A percentile compares a stretch with the other conserved stretches of the same genome.
Conservation (phyloP, 2,888 invertebrate genomes). For the Napeogenes inachia region DNA sequence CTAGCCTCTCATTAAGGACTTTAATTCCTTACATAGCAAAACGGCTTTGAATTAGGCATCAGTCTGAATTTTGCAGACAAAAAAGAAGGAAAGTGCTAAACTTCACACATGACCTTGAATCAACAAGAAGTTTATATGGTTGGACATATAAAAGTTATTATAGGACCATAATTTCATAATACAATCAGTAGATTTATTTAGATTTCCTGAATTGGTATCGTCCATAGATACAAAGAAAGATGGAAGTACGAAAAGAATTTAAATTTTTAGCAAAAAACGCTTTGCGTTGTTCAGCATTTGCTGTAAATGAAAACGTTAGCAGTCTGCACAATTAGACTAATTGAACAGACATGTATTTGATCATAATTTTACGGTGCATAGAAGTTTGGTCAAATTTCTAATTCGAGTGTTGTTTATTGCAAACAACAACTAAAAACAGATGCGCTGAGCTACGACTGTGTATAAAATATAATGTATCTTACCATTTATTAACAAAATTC, state of each 20-base stretch:
- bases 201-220: too few relatives aligned
- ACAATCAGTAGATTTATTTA: too few relatives aligned
- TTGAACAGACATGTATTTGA: slow-evolving; percentile 14
- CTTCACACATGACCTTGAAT: not conserved
- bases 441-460: too few relatives aligned
- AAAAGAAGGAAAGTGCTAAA: not conserved
- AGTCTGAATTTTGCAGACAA: slow-evolving; percentile 2
- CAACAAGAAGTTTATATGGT: not conserved
- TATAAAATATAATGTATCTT: too few relatives aligned
- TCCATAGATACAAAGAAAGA: too few relatives aligned
- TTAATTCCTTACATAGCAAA: slow-evolving; percentile 28
- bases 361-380: slow-evolving; percentile 10
- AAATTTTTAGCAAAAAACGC: slow-evolving; percentile 13
- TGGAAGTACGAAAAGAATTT: slow-evolving; percentile 9
- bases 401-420: slow-evolving; percentile 5
- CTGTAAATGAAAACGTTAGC: slow-evolving; percentile 16
- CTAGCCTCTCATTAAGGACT: slow-evolving; percentile 29
- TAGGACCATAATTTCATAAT: too few relatives aligned
- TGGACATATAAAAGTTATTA: too few relatives aligned
- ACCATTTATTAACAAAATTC: too few relatives aligned
- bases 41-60: slow-evolving; percentile 12
- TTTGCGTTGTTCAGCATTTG: slow-evolving; percentile 13
- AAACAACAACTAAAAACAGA: too few relatives aligned
- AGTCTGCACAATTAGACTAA: slow-evolving; percentile 19
- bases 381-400: slow-evolving; percentile 7